Base-by-base conservation (phyloP, 2,113 vertebrate species). In the Onychostoma macrolepis region DNA sequence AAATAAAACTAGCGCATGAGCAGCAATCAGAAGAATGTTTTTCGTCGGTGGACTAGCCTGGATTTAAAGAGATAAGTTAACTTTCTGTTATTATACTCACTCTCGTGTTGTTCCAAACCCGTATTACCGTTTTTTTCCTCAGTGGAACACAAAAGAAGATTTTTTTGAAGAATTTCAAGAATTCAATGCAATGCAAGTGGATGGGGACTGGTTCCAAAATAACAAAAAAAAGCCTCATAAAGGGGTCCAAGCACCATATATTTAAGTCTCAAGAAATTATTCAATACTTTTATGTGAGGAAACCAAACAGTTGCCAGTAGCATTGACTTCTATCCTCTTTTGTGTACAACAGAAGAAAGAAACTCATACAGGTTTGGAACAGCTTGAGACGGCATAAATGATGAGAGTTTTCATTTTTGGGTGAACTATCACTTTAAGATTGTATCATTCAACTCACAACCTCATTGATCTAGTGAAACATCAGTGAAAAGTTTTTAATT, bases 1-100 rank as follows among this genome's bases (percentile, higher is more conserved):
- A 63, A 63, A 80, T 61, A 80, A 80, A 80, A 61, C 78, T 41
- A 11, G 15, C 53, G 50, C 50, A 53, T 13, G 77, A 24, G 77
- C 48, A 79, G 26, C 77, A 61, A 24, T 12, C 21, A 41, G 13
- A 80, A 61, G 9, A 79, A 36, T 36, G 24, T 41, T 80, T 80
- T 63, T 30, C n/a, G 6, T n/a, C 24, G 6, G 11, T 26, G 7
- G 33, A 80, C 33, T 58, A 61, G 77, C 11, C 9, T 61, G 33
- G 33, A 80, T 76, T 28, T 76, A 76, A 76, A 75, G 12, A n/a
- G 24, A 45, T 13, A 26, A 75, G 12, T 45, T 45, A 12, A 26
- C 2, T 21, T 75, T 6, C 2, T 26, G 41, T 75, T 43, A 28
- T 75, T 43, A 26, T 45, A 75, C 12, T 45, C 24, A 9, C 36